These are phyloP conservation scores for Trissolcus japonicus DNA, from an alignment of 2,888 invertebrate genomes.

Conservation along the genomic window DNA sequence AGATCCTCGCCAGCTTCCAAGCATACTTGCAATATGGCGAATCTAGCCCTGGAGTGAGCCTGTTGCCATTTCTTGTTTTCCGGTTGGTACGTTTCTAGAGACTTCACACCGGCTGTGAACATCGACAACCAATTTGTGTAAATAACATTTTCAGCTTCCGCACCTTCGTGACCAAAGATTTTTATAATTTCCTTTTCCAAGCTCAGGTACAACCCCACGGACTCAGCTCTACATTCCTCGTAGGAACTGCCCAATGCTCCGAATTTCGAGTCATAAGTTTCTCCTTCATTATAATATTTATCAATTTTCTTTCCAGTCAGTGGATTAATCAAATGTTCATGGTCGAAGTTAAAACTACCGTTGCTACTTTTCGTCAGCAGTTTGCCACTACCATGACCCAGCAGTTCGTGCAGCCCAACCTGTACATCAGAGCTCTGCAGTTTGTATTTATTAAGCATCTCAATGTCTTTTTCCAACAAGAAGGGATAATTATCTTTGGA, in stretches of 20 bases:
- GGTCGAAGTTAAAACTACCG: conserved; percentile 90
- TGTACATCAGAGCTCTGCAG: conserved; percentile 93
- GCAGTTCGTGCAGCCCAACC: conserved; percentile 96
- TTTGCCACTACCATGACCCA: conserved; percentile 98
- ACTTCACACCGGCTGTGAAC: conserved; percentile 90
- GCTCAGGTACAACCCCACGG: conserved; percentile 94
- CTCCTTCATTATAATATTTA: conserved; percentile 90
- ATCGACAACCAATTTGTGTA: conserved; percentile 96
- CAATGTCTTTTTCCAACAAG: conserved; percentile 86
- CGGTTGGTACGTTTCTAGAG: conserved; percentile 94
- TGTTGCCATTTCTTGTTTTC: conserved; percentile 92
- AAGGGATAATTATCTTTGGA: conserved; percentile 88
- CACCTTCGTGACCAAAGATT: conserved; percentile 90
- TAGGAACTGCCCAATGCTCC: conserved; percentile 92
- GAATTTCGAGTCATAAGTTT: conserved; percentile 95
- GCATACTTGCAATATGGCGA: conserved; percentile 90
- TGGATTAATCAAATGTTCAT: conserved; percentile 82
- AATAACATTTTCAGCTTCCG: conserved; percentile 86
- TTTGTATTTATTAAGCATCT: conserved; percentile 86
- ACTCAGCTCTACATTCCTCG: conserved; percentile 98
- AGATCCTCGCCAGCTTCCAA: conserved; percentile 91
- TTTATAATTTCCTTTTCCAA: conserved; percentile 84
- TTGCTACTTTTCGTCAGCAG: conserved; percentile 85
- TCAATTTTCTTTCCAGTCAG: conserved; percentile 81
- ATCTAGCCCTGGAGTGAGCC: conserved; percentile 92